Conservation (phyloP, 2,797 vertebrate genomes). For the Mionectes olivaceus region DNA sequence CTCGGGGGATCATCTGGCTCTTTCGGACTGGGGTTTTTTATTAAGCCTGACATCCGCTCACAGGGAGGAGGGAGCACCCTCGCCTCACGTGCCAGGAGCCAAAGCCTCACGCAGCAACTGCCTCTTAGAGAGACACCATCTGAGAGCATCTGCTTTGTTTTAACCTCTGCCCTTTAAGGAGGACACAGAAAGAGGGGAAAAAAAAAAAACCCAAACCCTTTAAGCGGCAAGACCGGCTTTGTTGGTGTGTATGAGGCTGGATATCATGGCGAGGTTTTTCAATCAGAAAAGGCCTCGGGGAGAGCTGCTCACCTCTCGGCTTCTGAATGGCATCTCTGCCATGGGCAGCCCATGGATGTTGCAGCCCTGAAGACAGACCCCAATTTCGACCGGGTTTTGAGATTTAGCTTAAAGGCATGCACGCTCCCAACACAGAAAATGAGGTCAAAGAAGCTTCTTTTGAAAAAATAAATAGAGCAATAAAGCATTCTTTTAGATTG, state of each 20-base stretch:
- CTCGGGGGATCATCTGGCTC: background rate
- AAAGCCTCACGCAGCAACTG: background rate
- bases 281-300: background rate
- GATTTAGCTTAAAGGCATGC: constrained; percentile 40
- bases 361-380: constrained; percentile 4
- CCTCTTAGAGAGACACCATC: background rate
- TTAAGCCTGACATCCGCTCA: background rate
- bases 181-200: background rate
- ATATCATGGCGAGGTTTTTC: background rate
- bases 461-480: constrained; percentile 69
- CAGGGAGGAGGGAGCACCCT: background rate
- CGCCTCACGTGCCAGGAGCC: background rate
- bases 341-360: background rate
- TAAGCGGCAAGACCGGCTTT: background rate
- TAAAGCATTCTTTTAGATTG: constrained; percentile 54
- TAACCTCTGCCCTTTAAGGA: constrained; percentile 26
- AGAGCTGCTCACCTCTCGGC: background rate
- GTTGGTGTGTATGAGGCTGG: background rate
- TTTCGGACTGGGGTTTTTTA: background rate
- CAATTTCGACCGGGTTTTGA: background rate
- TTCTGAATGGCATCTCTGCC: background rate
- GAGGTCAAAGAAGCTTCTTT: constrained; percentile 49
- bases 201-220: background rate
- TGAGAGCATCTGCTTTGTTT: constrained; percentile 45
- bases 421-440: background rate